phyloP scores from a whole-genome alignment of 2,113 vertebrate species.

The Murina feae region DNA sequence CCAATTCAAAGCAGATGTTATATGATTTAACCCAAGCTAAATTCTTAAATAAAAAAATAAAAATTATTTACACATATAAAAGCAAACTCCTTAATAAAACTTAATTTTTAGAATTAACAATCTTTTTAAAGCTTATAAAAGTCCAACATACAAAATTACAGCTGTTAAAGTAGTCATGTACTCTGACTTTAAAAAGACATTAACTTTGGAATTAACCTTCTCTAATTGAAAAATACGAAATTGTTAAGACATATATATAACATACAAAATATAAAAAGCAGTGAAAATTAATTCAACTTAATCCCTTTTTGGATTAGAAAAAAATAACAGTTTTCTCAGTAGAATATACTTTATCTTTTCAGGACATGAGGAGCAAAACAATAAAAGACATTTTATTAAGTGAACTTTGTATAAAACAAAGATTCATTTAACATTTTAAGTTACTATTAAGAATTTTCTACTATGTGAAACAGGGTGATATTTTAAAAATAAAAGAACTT shows the following conservation, averaged over 20 bases:
- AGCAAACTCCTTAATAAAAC: conserved; percentile 35
- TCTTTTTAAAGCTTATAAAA: background rate
- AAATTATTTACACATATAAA: conserved; percentile 55
- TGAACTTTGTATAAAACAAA: background rate
- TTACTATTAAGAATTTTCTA: conserved; percentile 26
- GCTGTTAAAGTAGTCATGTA: background rate
- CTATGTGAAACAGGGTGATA: background rate
- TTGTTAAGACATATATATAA: background rate
- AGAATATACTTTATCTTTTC: conserved; percentile 10
- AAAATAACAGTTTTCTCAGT: background rate
- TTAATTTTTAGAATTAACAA: conserved; percentile 16
- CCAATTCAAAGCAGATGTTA: conserved; percentile 99
- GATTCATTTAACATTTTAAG: conserved; percentile 25
- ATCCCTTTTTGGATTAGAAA: background rate
- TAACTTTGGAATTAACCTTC: background rate
- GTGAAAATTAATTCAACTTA: background rate
- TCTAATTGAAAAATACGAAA: conserved; percentile 28
- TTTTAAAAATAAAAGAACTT: conserved; percentile 22
- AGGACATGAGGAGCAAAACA: background rate
- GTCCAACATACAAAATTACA: conserved; percentile 25
- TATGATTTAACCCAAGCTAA: conserved; percentile 99
- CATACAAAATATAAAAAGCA: background rate
- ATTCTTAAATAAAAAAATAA: conserved; percentile 86
- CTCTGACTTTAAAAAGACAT: conserved; percentile 13
- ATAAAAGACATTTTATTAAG: background rate